Evolutionary conservation across 2,797 vertebrate species (phyloP).

Genomic region (Sebastes elongatus): DNA sequence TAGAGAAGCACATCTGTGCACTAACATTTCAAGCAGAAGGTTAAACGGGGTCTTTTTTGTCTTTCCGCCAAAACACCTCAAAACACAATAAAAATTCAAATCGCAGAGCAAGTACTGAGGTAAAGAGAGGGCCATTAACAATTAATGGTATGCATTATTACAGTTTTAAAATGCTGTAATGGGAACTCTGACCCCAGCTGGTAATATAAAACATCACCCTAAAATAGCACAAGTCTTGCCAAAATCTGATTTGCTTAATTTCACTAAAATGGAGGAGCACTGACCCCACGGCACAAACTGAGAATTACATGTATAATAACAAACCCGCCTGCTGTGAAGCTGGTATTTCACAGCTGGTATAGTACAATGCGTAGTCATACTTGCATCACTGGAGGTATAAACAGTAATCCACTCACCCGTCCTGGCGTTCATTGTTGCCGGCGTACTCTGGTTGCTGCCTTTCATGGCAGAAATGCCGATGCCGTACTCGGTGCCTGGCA

Average conservation of each 20-base stretch:
- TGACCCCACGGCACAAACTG: background rate
- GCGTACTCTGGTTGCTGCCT: constrained; percentile 90
- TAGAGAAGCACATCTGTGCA: background rate
- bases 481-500: constrained; percentile 96
- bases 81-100: constrained; percentile 54
- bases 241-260: constrained; percentile 34
- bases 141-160: constrained; percentile 40
- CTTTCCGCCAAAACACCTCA: constrained; percentile 26
- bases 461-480: constrained; percentile 93
- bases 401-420: constrained; percentile 85
- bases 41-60: constrained; percentile 24
- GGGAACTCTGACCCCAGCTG: constrained; percentile 43
- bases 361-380: background rate
- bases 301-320: constrained; percentile 12
- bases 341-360: background rate
- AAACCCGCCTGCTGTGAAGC: constrained; percentile 11
- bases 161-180: constrained; percentile 43
- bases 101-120: constrained; percentile 3
- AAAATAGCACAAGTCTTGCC: background rate
- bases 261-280: constrained; percentile 10
- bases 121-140: constrained; percentile 34
- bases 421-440: constrained; percentile 96
- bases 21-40: constrained; percentile 27
- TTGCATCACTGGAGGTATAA: background rate
- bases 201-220: constrained; percentile 24